Evolutionary conservation across 1,140 invertebrate species (phyloP).

Genomic region (Drosophila equinoxialis): DNA sequence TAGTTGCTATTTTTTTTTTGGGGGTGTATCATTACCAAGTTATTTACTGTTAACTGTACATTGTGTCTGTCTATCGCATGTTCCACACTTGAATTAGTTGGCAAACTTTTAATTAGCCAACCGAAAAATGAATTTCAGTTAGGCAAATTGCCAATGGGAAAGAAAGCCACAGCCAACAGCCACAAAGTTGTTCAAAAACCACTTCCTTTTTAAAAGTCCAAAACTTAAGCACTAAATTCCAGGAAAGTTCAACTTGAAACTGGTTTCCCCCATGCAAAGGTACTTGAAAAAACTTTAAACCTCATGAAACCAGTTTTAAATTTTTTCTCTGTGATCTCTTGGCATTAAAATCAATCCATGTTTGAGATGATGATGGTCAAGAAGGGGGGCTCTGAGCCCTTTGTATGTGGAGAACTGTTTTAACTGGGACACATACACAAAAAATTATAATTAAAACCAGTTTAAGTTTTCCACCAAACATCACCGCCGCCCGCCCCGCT

Average conservation of each 20-base stretch:
- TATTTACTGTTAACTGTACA: constrained; percentile 1
- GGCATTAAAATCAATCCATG: constrained; percentile 69
- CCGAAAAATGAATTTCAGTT: constrained; percentile 26
- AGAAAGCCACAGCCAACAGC: constrained; percentile 1
- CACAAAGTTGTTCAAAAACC: constrained; percentile 3
- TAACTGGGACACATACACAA: constrained; percentile 77
- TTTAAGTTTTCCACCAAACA: constrained; percentile 50
- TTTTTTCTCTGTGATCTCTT: constrained; percentile 28
- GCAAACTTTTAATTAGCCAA: constrained; percentile 62
- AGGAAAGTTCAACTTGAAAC: constrained; percentile 73
- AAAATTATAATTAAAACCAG: constrained; percentile 71
- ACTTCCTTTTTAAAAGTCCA: constrained; percentile 11
- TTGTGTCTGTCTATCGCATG: constrained; percentile 30
- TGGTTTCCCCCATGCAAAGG: constrained; percentile 52
- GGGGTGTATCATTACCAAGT: constrained; percentile 5
- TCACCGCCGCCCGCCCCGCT: constrained; percentile 11
- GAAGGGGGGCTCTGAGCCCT: not conserved
- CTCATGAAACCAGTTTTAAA: constrained; percentile 35
- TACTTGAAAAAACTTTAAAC: constrained; percentile 1
- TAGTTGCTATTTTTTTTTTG: not conserved
- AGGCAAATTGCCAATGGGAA: constrained; percentile 37
- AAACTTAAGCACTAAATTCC: constrained; percentile 54
- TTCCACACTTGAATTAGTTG: constrained; percentile 35
- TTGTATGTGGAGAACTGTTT: constrained; percentile 66
- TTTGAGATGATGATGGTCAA: not conserved